Percentiles rank a stretch among this genome's conserved stretches.
These are phyloP conservation scores for Cavia porcellus DNA, from an alignment of 2,113 vertebrate species.

Conservation along the genomic window DNA sequence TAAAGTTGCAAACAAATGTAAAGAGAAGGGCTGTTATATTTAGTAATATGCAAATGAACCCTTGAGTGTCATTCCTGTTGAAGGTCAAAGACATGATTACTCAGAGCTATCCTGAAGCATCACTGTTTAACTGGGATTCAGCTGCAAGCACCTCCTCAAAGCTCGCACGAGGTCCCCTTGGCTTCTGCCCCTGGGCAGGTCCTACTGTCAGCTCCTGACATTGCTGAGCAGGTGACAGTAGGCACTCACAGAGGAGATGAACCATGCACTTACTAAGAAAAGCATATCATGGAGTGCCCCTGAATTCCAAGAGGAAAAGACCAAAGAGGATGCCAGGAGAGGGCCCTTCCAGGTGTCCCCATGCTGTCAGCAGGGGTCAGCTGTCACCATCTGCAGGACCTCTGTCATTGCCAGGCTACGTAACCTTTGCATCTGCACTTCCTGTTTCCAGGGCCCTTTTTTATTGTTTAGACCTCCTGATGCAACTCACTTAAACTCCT, in stretches of 20 bases:
- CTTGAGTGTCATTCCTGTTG: background rate
- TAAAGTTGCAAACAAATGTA: background rate
- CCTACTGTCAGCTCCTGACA: background rate
- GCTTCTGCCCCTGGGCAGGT: background rate
- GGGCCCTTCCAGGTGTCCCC: background rate
- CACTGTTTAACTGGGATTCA: background rate
- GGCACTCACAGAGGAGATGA: background rate
- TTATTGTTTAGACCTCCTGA: background rate
- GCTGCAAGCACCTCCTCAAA: background rate
- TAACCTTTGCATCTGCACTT: background rate
- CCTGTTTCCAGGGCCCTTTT: background rate
- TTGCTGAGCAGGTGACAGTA: background rate
- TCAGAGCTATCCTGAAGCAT: background rate
- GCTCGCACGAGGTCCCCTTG: background rate
- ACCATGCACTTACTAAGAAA: background rate
- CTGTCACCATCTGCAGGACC: background rate
- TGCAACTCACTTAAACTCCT: background rate
- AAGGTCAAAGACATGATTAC: background rate
- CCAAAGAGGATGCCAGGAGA: background rate
- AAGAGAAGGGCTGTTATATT: conserved; percentile 35
- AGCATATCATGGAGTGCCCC: background rate
- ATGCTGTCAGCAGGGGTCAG: accelerated
- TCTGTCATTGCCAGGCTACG: background rate
- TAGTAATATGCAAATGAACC: conserved; percentile 1
- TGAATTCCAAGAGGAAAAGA: background rate